phyloP scores from a whole-genome alignment of 2,113 vertebrate species.

The Rattus rattus region DNA sequence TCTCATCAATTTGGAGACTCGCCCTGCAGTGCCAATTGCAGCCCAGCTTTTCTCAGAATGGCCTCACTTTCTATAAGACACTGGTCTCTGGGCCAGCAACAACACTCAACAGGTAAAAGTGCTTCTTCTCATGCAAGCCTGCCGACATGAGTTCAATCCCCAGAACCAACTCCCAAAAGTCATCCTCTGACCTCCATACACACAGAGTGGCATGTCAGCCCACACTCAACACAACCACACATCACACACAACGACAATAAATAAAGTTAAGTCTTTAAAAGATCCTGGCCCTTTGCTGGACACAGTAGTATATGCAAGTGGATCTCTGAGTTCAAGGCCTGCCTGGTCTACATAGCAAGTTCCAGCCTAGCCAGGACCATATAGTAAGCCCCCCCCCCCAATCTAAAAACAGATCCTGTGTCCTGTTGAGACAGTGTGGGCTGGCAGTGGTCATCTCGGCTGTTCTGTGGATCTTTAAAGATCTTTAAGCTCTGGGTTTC shows the following conservation, averaged over 20 bases:
- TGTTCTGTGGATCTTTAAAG: neutral
- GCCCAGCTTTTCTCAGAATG: neutral
- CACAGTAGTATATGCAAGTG: neutral
- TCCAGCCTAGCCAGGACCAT: neutral
- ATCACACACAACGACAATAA: neutral
- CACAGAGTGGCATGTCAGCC: neutral
- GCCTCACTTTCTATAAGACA: no score
- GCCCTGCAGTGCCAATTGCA: neutral
- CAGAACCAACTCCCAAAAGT: neutral
- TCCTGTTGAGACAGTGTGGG: neutral
- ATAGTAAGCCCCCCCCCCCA: neutral
- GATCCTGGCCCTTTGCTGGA: neutral
- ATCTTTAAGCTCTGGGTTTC: neutral
- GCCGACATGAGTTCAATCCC: neutral
- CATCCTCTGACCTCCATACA: neutral
- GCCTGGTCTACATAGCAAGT: neutral
- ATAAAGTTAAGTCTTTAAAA: neutral
- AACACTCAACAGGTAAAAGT: neutral
- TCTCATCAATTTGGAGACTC: neutral
- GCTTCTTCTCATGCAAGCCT: neutral
- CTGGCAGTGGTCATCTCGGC: fast-evolving
- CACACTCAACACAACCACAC: neutral
- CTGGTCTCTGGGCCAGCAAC: neutral
- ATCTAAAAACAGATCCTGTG: neutral
- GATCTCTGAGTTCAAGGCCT: neutral